phyloP scores from a whole-genome alignment of 2,113 vertebrate species.

The Pygoscelis antarcticus region DNA sequence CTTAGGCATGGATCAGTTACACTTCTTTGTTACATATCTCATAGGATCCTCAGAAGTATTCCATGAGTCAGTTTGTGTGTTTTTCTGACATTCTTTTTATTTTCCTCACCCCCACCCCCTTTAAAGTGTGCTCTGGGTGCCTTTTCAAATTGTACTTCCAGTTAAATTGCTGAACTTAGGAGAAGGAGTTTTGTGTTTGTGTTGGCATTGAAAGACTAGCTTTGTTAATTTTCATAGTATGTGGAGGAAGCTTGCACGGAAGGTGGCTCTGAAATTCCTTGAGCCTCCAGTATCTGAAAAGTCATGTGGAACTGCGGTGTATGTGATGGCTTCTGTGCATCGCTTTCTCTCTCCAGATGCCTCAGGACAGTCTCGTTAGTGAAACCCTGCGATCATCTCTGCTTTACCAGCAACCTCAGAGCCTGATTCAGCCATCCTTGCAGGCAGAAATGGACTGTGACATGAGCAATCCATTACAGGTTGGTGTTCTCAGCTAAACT shows the following conservation, averaged over 20 bases:
- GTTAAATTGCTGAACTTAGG: neutral
- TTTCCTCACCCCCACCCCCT: neutral
- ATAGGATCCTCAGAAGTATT: neutral
- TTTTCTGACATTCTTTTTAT: neutral
- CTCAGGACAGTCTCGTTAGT: slow-evolving; percentile 73
- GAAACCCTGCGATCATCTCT: slow-evolving; percentile 81
- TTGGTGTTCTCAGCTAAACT: slow-evolving; percentile 43
- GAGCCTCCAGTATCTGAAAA: neutral
- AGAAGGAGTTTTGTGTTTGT: slow-evolving; percentile 2
- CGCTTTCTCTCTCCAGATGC: slow-evolving; percentile 69
- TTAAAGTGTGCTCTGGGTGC: neutral
- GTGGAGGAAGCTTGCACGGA: neutral
- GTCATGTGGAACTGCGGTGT: neutral
- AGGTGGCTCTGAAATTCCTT: slow-evolving; percentile 10
- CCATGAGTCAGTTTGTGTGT: neutral
- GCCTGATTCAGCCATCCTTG: slow-evolving; percentile 72
- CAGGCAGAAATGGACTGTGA: slow-evolving; percentile 88
- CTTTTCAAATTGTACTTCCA: slow-evolving; percentile 6
- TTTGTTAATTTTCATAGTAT: neutral
- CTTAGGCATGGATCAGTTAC: neutral
- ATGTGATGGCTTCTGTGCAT: neutral
- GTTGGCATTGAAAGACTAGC: neutral
- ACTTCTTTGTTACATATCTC: neutral
- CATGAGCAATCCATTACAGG: slow-evolving; percentile 86
- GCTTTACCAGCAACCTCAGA: slow-evolving; percentile 79